Evolutionary conservation across 2,888 invertebrate genomes (phyloP).

Genomic region (Pollenia labialis): DNA sequence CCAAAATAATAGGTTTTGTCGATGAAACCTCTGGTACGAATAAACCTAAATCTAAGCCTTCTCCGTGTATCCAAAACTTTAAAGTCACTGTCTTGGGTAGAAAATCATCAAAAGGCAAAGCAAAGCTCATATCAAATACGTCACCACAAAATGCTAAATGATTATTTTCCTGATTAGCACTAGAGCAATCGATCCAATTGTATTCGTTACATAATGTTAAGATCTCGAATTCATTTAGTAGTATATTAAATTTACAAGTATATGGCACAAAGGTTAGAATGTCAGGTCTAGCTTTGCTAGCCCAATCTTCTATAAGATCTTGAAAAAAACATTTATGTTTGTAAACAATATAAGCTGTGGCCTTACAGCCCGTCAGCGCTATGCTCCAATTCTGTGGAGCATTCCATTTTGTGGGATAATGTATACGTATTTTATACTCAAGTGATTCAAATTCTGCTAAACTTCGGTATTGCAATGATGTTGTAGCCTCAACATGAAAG

Average conservation of each 20-base stretch:
- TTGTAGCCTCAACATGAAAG: constrained; percentile 96
- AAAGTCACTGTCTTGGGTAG: constrained; percentile 94
- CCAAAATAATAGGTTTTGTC: constrained; percentile 91
- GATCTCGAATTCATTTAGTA: constrained; percentile 97
- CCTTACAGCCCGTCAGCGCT: constrained; percentile 96
- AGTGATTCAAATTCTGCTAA: constrained; percentile 97
- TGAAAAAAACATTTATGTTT: constrained; percentile 98
- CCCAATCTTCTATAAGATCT: constrained; percentile 98
- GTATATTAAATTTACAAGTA: constrained; percentile 96
- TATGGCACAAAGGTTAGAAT: constrained; percentile 98
- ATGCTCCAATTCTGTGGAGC: constrained; percentile 97
- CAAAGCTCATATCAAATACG: constrained; percentile 95
- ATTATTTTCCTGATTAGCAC: constrained; percentile 97
- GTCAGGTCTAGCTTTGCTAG: constrained; percentile 96
- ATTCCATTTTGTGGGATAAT: constrained; percentile 98
- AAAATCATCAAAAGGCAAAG: constrained; percentile 97
- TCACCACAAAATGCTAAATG: constrained; percentile 97
- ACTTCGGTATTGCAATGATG: constrained; percentile 96
- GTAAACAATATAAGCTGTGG: constrained; percentile 95
- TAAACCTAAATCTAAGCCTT: constrained; percentile 95
- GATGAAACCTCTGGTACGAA: constrained; percentile 97
- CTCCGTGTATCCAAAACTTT: constrained; percentile 97
- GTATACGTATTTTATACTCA: constrained; percentile 91
- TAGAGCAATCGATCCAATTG: constrained; percentile 99
- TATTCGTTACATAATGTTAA: constrained; percentile 97